phyloP scores from a whole-genome alignment of 30 jellyfish, hydroid and myxozoan species.

The Aurelia sp. region DNA sequence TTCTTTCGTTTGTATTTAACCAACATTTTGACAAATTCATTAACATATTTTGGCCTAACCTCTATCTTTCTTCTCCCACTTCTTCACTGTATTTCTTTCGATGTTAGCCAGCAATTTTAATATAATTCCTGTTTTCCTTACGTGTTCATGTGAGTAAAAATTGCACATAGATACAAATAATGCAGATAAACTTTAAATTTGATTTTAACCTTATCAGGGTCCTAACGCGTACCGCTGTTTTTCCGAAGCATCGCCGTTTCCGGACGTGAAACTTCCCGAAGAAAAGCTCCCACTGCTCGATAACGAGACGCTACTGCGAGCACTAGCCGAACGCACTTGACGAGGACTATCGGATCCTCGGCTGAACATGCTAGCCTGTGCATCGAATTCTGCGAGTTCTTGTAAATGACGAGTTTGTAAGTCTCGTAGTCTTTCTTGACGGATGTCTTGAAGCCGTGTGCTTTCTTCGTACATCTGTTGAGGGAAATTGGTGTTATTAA shows the following conservation, averaged over 20 bases:
- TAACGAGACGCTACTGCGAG: slow-evolving; percentile 73
- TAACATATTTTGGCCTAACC: too few relatives aligned
- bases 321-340: slow-evolving; percentile 53
- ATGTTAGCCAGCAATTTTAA: too few relatives aligned
- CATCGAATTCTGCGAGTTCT: slow-evolving; percentile 96
- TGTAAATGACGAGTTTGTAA: slow-evolving; percentile 86
- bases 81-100: too few relatives aligned
- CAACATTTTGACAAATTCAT: too few relatives aligned
- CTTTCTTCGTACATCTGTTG: slow-evolving; percentile 98
- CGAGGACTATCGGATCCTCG: slow-evolving; percentile 62
- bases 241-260: slow-evolving; percentile 67
- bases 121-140: too few relatives aligned
- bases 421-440: slow-evolving; percentile 95
- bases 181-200: background rate
- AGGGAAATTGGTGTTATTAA: background rate
- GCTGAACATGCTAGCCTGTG: slow-evolving; percentile 72
- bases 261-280: slow-evolving; percentile 49
- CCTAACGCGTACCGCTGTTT: slow-evolving; percentile 18
- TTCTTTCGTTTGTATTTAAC: too few relatives aligned
- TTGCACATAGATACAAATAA: slow-evolving; percentile 35
- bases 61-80: too few relatives aligned
- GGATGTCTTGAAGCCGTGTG: slow-evolving; percentile 97
- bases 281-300: slow-evolving; percentile 69
- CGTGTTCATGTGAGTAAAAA: slow-evolving; percentile 30
- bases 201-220: background rate